Evolutionary conservation across 37 sponge, comb jelly and placozoan genomes (phyloP).

Genomic region (Crambe crambe): DNA sequence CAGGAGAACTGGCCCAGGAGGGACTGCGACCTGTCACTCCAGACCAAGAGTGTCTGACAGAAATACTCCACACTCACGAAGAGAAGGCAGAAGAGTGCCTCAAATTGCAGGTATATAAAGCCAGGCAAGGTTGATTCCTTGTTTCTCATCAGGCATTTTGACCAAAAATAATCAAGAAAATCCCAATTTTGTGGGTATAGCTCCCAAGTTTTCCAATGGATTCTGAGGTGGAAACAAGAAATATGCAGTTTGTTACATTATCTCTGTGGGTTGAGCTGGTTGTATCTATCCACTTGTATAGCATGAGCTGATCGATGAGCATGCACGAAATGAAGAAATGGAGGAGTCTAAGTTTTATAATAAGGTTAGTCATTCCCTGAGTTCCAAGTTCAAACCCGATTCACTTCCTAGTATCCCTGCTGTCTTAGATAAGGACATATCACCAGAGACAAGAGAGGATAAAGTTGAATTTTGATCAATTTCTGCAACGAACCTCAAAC

Average conservation of each 20-base stretch:
- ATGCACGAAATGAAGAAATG: constrained; percentile 40
- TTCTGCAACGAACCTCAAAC: constrained; percentile 70
- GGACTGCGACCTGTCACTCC: constrained; percentile 85
- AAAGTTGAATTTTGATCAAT: constrained; percentile 37
- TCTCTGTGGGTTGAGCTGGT: too few relatives aligned
- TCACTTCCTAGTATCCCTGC: neutral
- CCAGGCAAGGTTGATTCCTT: too few relatives aligned
- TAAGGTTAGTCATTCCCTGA: too few relatives aligned
- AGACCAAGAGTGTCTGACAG: constrained; percentile 88
- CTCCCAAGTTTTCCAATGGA: neutral
- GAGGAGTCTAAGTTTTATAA: constrained; percentile 74
- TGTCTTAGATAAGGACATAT: constrained; percentile 1
- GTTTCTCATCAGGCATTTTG: too few relatives aligned
- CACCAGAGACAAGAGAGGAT: constrained; percentile 49
- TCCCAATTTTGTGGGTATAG: too few relatives aligned
- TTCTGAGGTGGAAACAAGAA: neutral
- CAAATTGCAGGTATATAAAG: constrained; percentile 76
- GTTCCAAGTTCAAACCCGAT: too few relatives aligned
- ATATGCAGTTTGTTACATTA: neutral
- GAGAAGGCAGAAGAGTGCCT: constrained; percentile 84
- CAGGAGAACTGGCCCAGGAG: constrained; percentile 85
- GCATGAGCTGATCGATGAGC: constrained; percentile 70
- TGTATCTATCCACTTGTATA: too few relatives aligned
- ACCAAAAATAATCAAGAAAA: too few relatives aligned
- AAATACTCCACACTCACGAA: constrained; percentile 78